phyloP scores from a whole-genome alignment of 2,888 invertebrate genomes.

The Chorisops tibialis region DNA sequence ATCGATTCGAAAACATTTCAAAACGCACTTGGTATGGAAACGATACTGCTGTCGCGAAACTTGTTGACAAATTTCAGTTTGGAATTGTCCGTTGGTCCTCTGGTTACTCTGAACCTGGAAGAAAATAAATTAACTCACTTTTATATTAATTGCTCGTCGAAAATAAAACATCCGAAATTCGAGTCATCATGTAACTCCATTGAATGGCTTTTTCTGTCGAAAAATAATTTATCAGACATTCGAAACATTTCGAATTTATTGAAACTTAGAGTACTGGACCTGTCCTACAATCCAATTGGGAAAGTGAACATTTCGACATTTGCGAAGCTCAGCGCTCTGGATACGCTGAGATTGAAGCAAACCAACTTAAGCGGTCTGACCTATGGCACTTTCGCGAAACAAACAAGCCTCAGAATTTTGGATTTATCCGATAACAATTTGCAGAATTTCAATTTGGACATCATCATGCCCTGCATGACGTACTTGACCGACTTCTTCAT shows the following conservation, averaged over 20 bases:
- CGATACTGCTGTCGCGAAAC: conserved; percentile 42
- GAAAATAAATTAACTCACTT: conserved; percentile 43
- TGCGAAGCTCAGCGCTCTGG: conserved; percentile 44
- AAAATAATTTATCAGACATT: conserved; percentile 43
- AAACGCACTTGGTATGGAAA: conserved; percentile 43
- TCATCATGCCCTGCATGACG: conserved; percentile 47
- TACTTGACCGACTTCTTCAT: conserved; percentile 45
- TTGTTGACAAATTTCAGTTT: conserved; percentile 40
- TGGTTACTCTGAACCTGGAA: conserved; percentile 44
- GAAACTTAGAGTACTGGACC: conserved; percentile 42
- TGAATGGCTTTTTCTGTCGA: conserved; percentile 43
- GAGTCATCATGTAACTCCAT: conserved; percentile 39
- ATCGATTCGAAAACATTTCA: conserved; percentile 48
- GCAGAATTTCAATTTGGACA: conserved; percentile 49
- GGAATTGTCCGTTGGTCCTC: conserved; percentile 39
- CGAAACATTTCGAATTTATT: conserved; percentile 44
- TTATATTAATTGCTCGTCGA: background rate
- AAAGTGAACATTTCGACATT: conserved; percentile 47
- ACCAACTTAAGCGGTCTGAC: conserved; percentile 42
- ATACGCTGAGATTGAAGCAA: conserved; percentile 42
- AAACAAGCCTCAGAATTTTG: conserved; percentile 50
- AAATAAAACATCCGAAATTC: no score
- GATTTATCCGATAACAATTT: conserved; percentile 56
- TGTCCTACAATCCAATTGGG: conserved; percentile 47
- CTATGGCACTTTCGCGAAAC: conserved; percentile 51